Base-by-base conservation (phyloP, 2,888 invertebrate genomes). In the Resseliella maxima region DNA sequence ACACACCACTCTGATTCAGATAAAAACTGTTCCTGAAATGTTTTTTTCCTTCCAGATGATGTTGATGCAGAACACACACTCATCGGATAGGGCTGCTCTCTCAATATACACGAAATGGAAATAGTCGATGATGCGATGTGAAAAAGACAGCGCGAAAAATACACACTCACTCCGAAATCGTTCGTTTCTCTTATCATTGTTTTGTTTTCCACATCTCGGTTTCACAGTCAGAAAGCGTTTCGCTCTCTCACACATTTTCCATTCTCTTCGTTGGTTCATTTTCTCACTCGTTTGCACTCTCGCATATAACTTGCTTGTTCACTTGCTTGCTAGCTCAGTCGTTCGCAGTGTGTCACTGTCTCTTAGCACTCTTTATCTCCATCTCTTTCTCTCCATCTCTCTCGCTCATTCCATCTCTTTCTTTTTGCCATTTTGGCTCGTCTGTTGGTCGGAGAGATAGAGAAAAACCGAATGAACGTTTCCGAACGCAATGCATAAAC, bases 11-110 rank as follows among this genome's bases (percentile, higher is more conserved):
- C 83, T 41, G 83, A 83, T 38, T n/a, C 36, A 83, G 83, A 83
- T 83, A 83, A 83, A 83, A 83, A 83, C 83, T 83, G 83, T 83
- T 83, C 83, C 83, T 83, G 83, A 83, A 83, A 83, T 38, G 83
- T 10, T 83, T 83, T 83, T 83, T 83, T 83, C 83, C 83, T 38
- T 83, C 41, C 83, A 38, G n/a, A 83, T 83, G 83, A 81, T 81
- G 81, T 36, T 83, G 83, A 83, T 83, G 83, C n/a, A 36, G 81
- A 36, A 27, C 8, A 8, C 64, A 15, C 27, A 6, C 24, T 31
- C 31, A 18, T 15, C n/a, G n/a, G 6, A 38, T 38, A 21, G 8
- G n/a, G 36, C 24, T 8, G 5, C 38, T n/a, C 41, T 83, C 83
- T 83, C 83, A n/a, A 6, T 18, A n/a, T 18, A 81, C 24, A 38